Evolutionary conservation across 92 coral and sea anemone genomes (phyloP).

Genomic region (Zoanthus gigantus): DNA sequence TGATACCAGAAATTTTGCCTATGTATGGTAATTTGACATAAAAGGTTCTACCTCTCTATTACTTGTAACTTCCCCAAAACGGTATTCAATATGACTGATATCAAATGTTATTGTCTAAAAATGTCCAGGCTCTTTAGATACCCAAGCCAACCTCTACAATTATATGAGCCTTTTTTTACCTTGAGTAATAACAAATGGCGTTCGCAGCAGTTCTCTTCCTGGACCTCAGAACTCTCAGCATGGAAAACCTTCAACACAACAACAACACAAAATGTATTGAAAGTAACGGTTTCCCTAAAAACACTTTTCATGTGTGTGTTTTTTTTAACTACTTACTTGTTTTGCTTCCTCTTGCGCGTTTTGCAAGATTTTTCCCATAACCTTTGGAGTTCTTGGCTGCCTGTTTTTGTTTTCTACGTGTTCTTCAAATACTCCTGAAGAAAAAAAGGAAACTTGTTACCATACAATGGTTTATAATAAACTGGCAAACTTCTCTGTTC

Average conservation of each 20-base stretch:
- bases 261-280: not conserved
- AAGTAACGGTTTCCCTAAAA: too few relatives aligned
- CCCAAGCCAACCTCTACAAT: too few relatives aligned
- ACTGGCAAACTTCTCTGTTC: not conserved
- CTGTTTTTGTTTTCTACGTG: slow-evolving; percentile 53
- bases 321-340: slow-evolving; percentile 39
- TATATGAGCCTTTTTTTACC: not conserved
- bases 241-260: not conserved
- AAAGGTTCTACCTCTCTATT: too few relatives aligned
- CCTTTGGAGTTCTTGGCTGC: slow-evolving; percentile 59
- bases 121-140: too few relatives aligned
- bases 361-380: slow-evolving; percentile 49
- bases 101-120: too few relatives aligned
- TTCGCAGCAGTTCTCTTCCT: slow-evolving; percentile 33
- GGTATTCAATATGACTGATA: too few relatives aligned
- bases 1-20: too few relatives aligned
- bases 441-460: not conserved
- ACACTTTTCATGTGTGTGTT: too few relatives aligned
- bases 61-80: too few relatives aligned
- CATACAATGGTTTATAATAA: not conserved
- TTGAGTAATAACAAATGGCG: slow-evolving; percentile 19
- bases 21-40: too few relatives aligned
- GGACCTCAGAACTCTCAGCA: not conserved
- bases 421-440: slow-evolving; percentile 55
- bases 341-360: slow-evolving; percentile 65